These are phyloP conservation scores for Tuta absoluta DNA, from an alignment of 2,888 invertebrate species.

Conservation along the genomic window DNA sequence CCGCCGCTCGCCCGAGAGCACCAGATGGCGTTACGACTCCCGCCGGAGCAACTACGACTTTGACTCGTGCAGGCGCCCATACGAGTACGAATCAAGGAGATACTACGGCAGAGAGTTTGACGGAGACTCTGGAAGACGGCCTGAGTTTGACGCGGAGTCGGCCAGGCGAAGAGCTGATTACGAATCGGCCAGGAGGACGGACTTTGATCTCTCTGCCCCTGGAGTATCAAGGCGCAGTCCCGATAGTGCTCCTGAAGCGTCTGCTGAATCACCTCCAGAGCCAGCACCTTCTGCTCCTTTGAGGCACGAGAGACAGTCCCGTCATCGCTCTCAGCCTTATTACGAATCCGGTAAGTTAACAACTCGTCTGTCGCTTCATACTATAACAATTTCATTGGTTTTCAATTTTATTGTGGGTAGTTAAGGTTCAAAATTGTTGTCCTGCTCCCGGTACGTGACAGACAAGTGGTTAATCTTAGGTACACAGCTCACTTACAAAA, in stretches of 20 bases:
- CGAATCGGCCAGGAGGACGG: constrained; percentile 75
- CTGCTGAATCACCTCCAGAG: constrained; percentile 74
- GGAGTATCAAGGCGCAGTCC: constrained; percentile 70
- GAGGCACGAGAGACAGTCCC: constrained; percentile 63
- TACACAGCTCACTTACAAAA: too few species aligned
- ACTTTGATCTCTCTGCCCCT: constrained; percentile 73
- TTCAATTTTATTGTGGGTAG: too few species aligned
- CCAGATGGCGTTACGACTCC: constrained; percentile 75
- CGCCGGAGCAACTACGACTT: constrained; percentile 71
- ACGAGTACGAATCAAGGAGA: constrained; percentile 69
- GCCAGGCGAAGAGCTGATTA: constrained; percentile 73
- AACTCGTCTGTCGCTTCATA: too few species aligned
- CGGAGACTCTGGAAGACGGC: constrained; percentile 67
- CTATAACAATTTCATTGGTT: too few species aligned
- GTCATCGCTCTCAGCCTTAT: constrained; percentile 71
- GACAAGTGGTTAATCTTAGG: too few species aligned
- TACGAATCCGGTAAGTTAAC: constrained; percentile 70
- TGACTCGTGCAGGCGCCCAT: constrained; percentile 67
- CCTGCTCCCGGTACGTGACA: too few species aligned
- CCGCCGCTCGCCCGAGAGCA: constrained; percentile 69
- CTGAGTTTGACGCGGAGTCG: constrained; percentile 70
- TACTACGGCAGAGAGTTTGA: constrained; percentile 64
- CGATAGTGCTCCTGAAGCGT: constrained; percentile 74
- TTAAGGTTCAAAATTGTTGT: too few species aligned
- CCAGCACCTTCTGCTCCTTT: constrained; percentile 75